phyloP scores from a whole-genome alignment of 2,888 invertebrate genomes.

The Phortica magna region DNA sequence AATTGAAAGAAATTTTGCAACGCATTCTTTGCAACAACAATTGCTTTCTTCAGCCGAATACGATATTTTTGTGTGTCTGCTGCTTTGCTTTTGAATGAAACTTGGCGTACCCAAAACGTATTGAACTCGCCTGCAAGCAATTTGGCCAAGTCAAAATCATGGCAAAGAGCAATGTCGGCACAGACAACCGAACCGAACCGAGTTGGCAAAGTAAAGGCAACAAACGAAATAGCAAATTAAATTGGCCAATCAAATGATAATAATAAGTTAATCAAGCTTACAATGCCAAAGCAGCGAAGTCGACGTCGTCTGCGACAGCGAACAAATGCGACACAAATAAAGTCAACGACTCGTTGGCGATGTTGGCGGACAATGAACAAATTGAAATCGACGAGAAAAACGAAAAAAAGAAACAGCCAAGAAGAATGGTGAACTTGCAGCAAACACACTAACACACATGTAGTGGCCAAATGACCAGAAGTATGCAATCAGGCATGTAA shows the following conservation, averaged over 20 bases:
- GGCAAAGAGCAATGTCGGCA: too few relatives aligned
- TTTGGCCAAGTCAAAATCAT: too few relatives aligned
- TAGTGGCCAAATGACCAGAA: not conserved
- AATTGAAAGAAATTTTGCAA: not conserved
- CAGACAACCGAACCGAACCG: too few relatives aligned
- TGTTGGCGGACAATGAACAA: slow-evolving; percentile 56
- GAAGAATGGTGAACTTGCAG: slow-evolving; percentile 39
- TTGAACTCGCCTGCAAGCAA: too few relatives aligned
- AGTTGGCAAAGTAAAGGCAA: too few relatives aligned
- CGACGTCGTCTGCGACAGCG: slow-evolving; percentile 1
- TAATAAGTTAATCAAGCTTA: slow-evolving; percentile 69
- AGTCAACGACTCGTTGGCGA: not conserved
- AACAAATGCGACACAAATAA: not conserved
- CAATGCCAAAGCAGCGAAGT: not conserved
- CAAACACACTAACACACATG: slow-evolving; percentile 2
- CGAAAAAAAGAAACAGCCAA: too few relatives aligned
- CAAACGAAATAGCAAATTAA: slow-evolving; percentile 62
- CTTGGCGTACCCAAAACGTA: too few relatives aligned
- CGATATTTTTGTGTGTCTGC: too few relatives aligned
- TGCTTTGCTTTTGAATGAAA: too few relatives aligned
- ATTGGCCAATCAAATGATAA: slow-evolving; percentile 70
- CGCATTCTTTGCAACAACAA: slow-evolving; percentile 42
- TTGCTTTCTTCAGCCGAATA: slow-evolving; percentile 43
- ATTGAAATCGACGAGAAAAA: slow-evolving; percentile 65
- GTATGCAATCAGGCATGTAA: slow-evolving; percentile 70